A percentile compares a stretch with the other conserved stretches of the same genome.
Evolutionary conservation across 1,140 invertebrate species (phyloP).

Genomic region (Contarinia nasturtii): DNA sequence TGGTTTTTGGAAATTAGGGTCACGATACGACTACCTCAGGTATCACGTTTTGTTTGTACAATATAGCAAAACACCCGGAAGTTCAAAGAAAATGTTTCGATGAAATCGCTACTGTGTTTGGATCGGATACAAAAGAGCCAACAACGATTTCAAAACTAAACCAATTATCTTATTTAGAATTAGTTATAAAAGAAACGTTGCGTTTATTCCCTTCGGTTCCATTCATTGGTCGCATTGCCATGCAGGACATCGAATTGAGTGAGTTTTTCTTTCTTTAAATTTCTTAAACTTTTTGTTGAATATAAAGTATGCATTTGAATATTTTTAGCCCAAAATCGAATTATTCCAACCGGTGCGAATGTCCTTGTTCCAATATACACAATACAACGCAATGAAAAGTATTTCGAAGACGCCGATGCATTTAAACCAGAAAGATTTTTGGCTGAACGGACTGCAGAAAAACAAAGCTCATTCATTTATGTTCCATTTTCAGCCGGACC

Average conservation of each 20-base stretch:
- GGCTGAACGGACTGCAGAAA: conserved; percentile 9
- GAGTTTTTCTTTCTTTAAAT: background rate
- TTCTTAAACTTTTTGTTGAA: background rate
- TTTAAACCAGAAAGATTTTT: conserved; percentile 47
- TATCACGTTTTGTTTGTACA: conserved; percentile 32
- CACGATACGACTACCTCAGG: conserved; percentile 44
- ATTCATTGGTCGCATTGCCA: conserved; percentile 25
- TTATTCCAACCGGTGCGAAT: background rate
- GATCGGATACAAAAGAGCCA: conserved; percentile 11
- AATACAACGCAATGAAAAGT: conserved; percentile 8
- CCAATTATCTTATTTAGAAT: conserved; percentile 38
- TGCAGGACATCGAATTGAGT: conserved; percentile 14
- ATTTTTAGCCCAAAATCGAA: background rate
- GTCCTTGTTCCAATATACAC: background rate
- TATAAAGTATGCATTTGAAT: too few species aligned
- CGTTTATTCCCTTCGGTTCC: conserved; percentile 44
- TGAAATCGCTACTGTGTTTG: conserved; percentile 38
- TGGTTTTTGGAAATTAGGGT: too few species aligned
- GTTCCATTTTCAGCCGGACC: conserved; percentile 45
- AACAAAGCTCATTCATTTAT: conserved; percentile 29
- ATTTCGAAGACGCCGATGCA: conserved; percentile 12
- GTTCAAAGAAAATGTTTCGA: conserved; percentile 35
- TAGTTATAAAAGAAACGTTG: conserved; percentile 39
- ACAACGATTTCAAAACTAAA: conserved; percentile 27
- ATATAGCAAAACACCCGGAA: conserved; percentile 30